Percentiles rank a stretch among this genome's conserved stretches.
Evolutionary conservation across 2,797 vertebrate genomes (phyloP).

Genomic region (Garrulus glandarius): DNA sequence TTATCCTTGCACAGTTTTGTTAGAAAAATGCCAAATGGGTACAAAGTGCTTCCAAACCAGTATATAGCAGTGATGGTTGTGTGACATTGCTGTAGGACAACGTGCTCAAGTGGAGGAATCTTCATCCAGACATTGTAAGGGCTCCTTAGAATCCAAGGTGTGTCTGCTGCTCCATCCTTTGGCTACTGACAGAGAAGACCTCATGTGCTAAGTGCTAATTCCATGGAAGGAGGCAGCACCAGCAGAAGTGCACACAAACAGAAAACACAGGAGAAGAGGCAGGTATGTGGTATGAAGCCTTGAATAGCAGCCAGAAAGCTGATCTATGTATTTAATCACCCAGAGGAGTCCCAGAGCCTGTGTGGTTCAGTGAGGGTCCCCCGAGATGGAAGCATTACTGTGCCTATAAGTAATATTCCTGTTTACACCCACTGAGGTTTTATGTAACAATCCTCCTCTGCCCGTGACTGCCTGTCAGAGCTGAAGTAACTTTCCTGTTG

Average conservation of each 20-base stretch:
- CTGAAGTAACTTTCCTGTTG: conserved; percentile 15
- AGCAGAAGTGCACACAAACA: neutral
- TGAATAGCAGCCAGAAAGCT: neutral
- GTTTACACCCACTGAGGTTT: conserved; percentile 39
- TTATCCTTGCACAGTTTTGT: neutral
- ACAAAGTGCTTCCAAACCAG: neutral
- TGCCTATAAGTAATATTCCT: neutral
- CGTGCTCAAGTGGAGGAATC: neutral
- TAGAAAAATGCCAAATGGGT: neutral
- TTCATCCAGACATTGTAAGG: neutral
- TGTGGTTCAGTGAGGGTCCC: neutral
- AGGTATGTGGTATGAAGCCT: neutral
- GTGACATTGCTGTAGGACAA: neutral
- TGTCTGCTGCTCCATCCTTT: neutral
- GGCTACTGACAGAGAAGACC: neutral
- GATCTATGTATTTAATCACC: neutral
- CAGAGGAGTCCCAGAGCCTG: neutral
- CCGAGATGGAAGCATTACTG: neutral
- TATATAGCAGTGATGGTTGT: neutral
- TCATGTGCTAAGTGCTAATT: neutral
- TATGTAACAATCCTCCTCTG: conserved; percentile 45
- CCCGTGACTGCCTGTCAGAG: conserved; percentile 36
- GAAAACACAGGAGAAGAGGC: neutral
- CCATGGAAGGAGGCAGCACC: neutral
- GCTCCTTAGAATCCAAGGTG: neutral